Conservation (phyloP, 2,888 invertebrate species). For the Reticulitermes lucifugus region DNA sequence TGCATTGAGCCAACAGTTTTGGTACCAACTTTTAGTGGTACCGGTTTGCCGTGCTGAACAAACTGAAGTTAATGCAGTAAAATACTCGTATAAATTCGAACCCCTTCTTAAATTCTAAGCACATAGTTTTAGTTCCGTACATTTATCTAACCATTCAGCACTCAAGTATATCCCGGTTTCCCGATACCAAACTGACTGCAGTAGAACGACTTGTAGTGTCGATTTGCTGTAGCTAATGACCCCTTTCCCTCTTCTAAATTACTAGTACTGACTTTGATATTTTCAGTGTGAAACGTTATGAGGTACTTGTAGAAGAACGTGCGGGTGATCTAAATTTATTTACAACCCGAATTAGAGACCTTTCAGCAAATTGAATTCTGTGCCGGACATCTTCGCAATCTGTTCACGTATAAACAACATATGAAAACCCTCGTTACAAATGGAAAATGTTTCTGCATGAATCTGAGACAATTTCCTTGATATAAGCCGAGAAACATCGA, state of each 20-base stretch:
- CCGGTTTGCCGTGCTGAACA: neutral
- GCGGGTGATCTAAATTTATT: neutral
- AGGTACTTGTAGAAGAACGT: neutral
- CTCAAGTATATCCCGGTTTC: neutral
- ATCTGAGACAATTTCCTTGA: neutral
- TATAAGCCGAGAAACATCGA: neutral
- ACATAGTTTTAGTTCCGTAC: neutral
- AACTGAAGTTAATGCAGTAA: neutral
- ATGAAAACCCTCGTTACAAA: neutral
- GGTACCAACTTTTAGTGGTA: neutral
- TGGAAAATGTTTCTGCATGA: neutral
- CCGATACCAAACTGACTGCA: neutral
- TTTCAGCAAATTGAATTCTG: neutral
- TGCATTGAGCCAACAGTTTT: no score
- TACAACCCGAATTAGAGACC: neutral
- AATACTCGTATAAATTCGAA: neutral
- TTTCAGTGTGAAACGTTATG: neutral
- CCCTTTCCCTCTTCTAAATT: neutral
- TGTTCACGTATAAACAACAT: slow-evolving; percentile 5
- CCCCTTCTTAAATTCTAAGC: neutral
- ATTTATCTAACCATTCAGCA: neutral
- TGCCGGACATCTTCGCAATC: neutral
- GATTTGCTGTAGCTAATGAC: neutral
- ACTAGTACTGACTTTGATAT: neutral
- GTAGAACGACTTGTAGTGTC: neutral